A percentile compares a stretch with the other conserved stretches of the same genome.
phyloP scores from a whole-genome alignment of 2,113 vertebrate genomes.

The Paedocypris sp. region DNA sequence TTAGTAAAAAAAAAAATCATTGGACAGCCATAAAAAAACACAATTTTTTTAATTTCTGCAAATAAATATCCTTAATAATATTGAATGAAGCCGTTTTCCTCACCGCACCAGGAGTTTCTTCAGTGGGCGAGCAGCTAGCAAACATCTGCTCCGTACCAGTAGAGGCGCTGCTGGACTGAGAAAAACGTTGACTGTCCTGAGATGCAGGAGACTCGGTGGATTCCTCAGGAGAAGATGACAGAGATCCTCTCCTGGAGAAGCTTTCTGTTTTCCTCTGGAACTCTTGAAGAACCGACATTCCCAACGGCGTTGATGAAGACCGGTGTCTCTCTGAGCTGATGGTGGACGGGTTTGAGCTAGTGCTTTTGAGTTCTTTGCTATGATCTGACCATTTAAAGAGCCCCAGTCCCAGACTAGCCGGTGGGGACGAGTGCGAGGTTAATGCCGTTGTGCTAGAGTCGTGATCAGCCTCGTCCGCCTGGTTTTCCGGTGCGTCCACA shows the following conservation, averaged over 20 bases:
- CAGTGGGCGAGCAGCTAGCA: not conserved
- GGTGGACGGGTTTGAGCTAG: not conserved
- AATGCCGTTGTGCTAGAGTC: slow-evolving; percentile 34
- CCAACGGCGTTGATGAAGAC: slow-evolving; percentile 18
- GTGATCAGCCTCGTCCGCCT: no score
- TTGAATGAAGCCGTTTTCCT: no score
- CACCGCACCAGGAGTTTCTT: not conserved
- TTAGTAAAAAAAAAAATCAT: no score
- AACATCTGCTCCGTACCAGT: slow-evolving; percentile 12
- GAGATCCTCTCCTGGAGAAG: not conserved
- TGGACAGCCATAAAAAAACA: no score
- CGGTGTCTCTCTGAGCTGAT: not conserved
- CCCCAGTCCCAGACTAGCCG: slow-evolving; percentile 42
- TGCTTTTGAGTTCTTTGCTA: slow-evolving; percentile 8
- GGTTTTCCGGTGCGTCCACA: not conserved
- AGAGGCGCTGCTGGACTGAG: slow-evolving; percentile 42
- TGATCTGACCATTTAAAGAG: slow-evolving; percentile 61
- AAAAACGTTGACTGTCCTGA: slow-evolving; percentile 58
- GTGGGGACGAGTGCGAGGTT: slow-evolving; percentile 19
- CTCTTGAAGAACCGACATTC: slow-evolving; percentile 47
- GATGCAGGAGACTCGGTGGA: slow-evolving; percentile 41
- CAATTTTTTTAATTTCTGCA: no score
- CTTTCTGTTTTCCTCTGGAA: slow-evolving; percentile 53
- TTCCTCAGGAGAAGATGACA: not conserved
- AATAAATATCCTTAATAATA: no score